phyloP scores from a whole-genome alignment of 2,888 invertebrate genomes.

The Anagyrus pseudococci region DNA sequence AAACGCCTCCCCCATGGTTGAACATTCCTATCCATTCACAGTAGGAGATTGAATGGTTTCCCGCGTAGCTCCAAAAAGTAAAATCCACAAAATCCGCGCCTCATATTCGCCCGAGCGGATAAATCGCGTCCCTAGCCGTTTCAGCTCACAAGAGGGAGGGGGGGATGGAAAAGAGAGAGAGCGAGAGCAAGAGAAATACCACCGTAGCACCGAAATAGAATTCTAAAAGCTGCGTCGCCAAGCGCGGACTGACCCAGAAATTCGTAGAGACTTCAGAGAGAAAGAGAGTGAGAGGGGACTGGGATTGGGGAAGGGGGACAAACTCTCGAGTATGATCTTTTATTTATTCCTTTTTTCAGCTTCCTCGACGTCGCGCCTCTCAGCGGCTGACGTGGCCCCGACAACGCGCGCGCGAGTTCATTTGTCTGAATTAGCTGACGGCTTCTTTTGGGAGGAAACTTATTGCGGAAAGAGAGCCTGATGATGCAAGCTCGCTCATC shows the following conservation, averaged over 20 bases:
- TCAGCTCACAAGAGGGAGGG: too few species aligned
- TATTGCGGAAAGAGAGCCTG: too few species aligned
- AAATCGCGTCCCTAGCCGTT: neutral
- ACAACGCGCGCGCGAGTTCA: conserved; percentile 1
- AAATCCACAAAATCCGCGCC: too few species aligned
- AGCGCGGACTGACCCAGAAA: conserved; percentile 33
- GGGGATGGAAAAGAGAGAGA: neutral
- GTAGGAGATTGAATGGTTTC: too few species aligned
- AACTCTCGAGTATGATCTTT: too few species aligned
- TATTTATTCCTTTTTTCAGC: too few species aligned
- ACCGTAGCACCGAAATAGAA: conserved; percentile 32
- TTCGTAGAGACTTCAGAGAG: conserved; percentile 3
- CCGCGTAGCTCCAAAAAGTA: too few species aligned
- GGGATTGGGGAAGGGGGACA: too few species aligned
- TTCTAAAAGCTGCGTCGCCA: conserved; percentile 29
- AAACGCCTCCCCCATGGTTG: too few species aligned
- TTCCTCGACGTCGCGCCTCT: too few species aligned
- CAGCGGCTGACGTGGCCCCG: too few species aligned
- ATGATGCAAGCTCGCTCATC: conserved; percentile 16
- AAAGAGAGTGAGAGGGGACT: conserved; percentile 3
- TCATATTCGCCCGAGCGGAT: neutral
- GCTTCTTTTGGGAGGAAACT: conserved; percentile 24
- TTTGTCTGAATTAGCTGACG: conserved; percentile 27
- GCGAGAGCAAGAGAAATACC: neutral
- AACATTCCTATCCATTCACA: too few species aligned